These are phyloP conservation scores for Myotis davidii DNA, from an alignment of 2,113 vertebrate genomes.

Conservation along the genomic window DNA sequence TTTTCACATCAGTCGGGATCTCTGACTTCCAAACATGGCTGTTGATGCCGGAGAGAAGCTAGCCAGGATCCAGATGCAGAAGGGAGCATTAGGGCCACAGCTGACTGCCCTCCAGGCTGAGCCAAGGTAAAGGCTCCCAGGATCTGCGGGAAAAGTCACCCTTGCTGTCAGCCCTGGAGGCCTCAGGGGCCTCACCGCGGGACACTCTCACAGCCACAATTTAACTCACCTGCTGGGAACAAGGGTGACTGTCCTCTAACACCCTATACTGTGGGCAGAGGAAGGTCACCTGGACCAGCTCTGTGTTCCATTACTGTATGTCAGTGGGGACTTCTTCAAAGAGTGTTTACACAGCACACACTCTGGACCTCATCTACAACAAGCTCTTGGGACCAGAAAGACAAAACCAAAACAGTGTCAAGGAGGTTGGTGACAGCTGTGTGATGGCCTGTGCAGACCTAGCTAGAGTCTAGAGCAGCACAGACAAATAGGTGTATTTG, in stretches of 20 bases:
- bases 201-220: too few species aligned
- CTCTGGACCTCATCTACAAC: not conserved
- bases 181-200: not conserved
- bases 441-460: not conserved
- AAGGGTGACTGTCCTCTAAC: too few species aligned
- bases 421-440: not conserved
- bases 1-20: not conserved
- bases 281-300: fast-evolving
- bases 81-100: not conserved
- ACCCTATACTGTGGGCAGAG: not conserved
- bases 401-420: not conserved
- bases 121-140: not conserved
- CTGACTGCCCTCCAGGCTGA: not conserved
- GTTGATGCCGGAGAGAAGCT: not conserved
- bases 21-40: not conserved
- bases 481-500: not conserved
- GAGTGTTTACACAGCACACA: not conserved
- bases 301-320: fast-evolving
- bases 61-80: not conserved
- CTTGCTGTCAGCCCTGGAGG: not conserved
- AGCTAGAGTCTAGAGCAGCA: not conserved
- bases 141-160: too few species aligned
- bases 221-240: not conserved
- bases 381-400: not conserved
- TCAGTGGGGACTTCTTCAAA: too few species aligned